Conservation (phyloP, 1,140 invertebrate species). For the Drosophila leontia region DNA sequence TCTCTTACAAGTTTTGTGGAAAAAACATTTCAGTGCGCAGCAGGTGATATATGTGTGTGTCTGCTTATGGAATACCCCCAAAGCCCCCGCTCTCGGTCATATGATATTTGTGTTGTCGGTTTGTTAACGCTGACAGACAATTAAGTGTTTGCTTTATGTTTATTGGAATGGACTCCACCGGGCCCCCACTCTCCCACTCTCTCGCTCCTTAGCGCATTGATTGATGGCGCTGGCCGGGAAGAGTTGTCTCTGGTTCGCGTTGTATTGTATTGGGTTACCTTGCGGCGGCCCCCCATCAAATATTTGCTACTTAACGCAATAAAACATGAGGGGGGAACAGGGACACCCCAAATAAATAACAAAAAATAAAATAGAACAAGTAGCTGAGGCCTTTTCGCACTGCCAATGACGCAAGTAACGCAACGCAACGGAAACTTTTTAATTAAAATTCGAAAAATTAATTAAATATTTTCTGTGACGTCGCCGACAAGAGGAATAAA, state of each 20-base stretch:
- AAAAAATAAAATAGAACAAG: constrained; percentile 49
- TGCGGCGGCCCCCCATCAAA: constrained; percentile 35
- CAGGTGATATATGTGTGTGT: constrained; percentile 81
- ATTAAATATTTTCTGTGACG: constrained; percentile 83
- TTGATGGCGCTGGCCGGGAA: constrained; percentile 60
- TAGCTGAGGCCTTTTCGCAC: constrained; percentile 35
- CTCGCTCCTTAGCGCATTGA: constrained; percentile 70
- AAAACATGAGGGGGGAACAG: constrained; percentile 33
- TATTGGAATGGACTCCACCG: constrained; percentile 77
- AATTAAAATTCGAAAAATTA: constrained; percentile 84
- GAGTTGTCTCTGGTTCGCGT: constrained; percentile 35
- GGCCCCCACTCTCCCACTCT: constrained; percentile 23
- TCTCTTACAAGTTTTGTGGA: constrained; percentile 82
- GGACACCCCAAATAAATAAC: not conserved
- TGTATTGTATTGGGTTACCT: constrained; percentile 39
- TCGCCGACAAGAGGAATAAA: constrained; percentile 43
- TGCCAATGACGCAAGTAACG: constrained; percentile 60
- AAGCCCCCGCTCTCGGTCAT: constrained; percentile 63
- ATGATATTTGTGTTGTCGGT: constrained; percentile 83
- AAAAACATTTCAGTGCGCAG: constrained; percentile 78
- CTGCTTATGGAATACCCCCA: constrained; percentile 60
- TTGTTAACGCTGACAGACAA: constrained; percentile 83
- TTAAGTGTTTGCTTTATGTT: constrained; percentile 83
- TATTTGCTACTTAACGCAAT: constrained; percentile 68
- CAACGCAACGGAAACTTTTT: constrained; percentile 75